Evolutionary conservation across 2,888 invertebrate genomes (phyloP).

Genomic region (Amaurobius ferox): DNA sequence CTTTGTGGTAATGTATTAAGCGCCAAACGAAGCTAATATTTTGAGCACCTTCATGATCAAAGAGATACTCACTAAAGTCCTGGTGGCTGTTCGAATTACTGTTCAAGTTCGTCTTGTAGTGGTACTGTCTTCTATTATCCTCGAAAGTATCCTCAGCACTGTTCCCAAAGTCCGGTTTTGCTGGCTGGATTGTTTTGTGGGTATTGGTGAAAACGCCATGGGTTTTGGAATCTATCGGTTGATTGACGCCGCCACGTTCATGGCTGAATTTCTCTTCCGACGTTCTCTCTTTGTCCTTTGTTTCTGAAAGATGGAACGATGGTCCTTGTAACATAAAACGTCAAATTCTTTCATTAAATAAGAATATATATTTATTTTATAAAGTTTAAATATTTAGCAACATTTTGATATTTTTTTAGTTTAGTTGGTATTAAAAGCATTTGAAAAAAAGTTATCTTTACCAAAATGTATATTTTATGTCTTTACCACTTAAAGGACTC

Average conservation of each 20-base stretch:
- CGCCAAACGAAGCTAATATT: no score
- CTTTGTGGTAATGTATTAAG: no score
- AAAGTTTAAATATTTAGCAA: no score
- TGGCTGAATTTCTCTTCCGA: constrained; percentile 51
- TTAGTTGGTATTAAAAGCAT: no score
- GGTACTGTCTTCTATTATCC: constrained; percentile 44
- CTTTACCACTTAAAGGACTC: no score
- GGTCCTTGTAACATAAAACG: no score
- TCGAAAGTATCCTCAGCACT: constrained; percentile 52
- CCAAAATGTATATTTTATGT: no score
- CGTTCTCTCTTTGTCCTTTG: constrained; percentile 25
- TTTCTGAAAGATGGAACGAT: constrained; percentile 21
- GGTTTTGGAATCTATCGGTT: background rate
- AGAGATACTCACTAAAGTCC: constrained; percentile 34
- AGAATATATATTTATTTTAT: no score
- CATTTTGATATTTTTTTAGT: no score
- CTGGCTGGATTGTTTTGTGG: constrained; percentile 1
- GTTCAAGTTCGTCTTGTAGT: constrained; percentile 40
- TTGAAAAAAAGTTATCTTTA: no score
- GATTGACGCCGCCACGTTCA: constrained; percentile 5
- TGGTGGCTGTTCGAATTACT: constrained; percentile 56
- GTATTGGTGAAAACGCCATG: background rate
- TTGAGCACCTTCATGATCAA: no score
- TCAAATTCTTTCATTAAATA: no score
- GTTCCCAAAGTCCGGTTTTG: constrained; percentile 28